Evolutionary conservation across 1,140 invertebrate species (phyloP).

Genomic region (Tetramorium alpestre): DNA sequence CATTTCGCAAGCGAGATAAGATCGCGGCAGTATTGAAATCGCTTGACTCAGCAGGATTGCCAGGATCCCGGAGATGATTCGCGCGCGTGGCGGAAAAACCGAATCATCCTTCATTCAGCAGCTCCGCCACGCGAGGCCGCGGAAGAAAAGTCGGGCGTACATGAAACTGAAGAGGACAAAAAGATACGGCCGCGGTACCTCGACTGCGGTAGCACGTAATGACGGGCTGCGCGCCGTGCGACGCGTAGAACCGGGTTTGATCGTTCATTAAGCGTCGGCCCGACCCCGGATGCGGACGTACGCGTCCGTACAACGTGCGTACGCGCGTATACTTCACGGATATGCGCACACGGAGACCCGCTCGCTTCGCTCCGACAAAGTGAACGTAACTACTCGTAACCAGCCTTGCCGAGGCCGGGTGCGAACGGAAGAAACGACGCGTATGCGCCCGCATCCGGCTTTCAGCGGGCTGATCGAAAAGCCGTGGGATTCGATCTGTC

Average conservation of each 20-base stretch:
- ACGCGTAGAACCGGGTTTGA: slow-evolving; percentile 59
- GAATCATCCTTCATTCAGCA: slow-evolving; percentile 6
- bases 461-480: slow-evolving; percentile 40
- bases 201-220: slow-evolving; percentile 54
- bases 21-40: slow-evolving; percentile 1
- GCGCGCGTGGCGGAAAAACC: neutral
- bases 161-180: neutral
- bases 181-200: slow-evolving; percentile 32
- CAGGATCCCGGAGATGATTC: neutral
- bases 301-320: slow-evolving; percentile 41
- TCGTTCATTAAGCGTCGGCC: slow-evolving; percentile 70
- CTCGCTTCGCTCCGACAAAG: neutral
- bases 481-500: neutral
- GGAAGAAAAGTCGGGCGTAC: slow-evolving; percentile 11
- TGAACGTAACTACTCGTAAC: slow-evolving; percentile 9
- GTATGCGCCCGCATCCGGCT: slow-evolving; percentile 68
- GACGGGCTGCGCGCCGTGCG: slow-evolving; percentile 48
- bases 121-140: neutral
- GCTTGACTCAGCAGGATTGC: slow-evolving; percentile 9
- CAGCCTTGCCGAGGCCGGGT: slow-evolving; percentile 69
- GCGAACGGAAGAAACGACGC: slow-evolving; percentile 65
- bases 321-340: slow-evolving; percentile 43
- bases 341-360: neutral
- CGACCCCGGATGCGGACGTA: slow-evolving; percentile 69
- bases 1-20: neutral